Evolutionary conservation across 2,888 invertebrate genomes (phyloP), one percentile per base, ranked within the genome.

Genomic region (Mimas tiliae): DNA sequence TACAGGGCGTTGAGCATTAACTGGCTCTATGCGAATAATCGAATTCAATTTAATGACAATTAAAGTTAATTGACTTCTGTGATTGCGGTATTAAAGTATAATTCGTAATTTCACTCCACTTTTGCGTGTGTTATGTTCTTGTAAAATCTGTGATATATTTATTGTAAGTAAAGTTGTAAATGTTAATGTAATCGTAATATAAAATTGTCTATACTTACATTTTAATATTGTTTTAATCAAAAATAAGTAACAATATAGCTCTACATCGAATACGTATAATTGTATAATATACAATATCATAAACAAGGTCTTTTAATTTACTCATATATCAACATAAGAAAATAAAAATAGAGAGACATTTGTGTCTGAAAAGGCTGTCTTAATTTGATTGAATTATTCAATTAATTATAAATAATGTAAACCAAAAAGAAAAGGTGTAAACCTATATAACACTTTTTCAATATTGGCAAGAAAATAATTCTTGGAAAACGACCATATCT

Each of bases 91-190:
- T 1, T 14, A 45, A 45, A 14, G 74, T 8, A 33, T 47, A 45
- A 34, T 48, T 34, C 19, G 34, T 65, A 55, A 47, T 21, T 48
- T 27, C 47, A 65, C 42, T 53, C 27, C 27, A 53, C 9, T 64
- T 64, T 52, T 81, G 77, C 82, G 82, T 85, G 81, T 86, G 70
- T 83, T 88, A 82, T 73, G 77, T 85, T 91, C 87, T 89, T 92
- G 91, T 93, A 91, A 87, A 89, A 90, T 93, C 93, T 93, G 93
- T 93, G 93, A 93, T 93, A 93, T 93, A 93, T 93, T 91, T 93
- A 93, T 90, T 89, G 85, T 93, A 93, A 93, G 91, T 86, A 85
- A 78, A 72, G 70, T 83, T 92, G 90, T 91, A 91, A 83, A 90
- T 88, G 84, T 76, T 83, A 85, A 77, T 83, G 72, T 88, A 84